Base-by-base conservation (phyloP, 1,140 invertebrate species). In the Druon quercuslanigerum region DNA sequence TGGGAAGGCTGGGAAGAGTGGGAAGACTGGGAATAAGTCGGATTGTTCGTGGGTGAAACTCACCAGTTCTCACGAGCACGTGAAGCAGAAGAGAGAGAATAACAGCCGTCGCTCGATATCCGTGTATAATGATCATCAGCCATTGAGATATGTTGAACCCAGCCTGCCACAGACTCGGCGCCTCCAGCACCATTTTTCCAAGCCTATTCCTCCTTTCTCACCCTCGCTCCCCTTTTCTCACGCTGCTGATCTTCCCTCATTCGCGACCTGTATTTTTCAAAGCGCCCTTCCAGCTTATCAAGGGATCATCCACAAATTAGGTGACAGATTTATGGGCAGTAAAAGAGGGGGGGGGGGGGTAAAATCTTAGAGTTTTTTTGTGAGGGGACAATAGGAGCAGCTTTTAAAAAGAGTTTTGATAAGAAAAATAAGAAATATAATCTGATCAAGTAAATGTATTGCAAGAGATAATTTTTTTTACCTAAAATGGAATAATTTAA, bases 1-100 rank as follows among this genome's bases (percentile, higher is more conserved):
- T 46, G 40, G 8, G 40, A 46, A 46, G 40, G 11, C 0, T 46
- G 40, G 40, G 40, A 46, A 46, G 25, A 46, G 0, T 46, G 40
- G 40, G 40, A 46, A 46, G 40, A 46, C 40, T 8, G 40, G 8
- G 40, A 46, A 0, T 6, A 46, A 46, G 40, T 46, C 11, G 7
- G 8, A 7, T 46, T 9, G 40, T 46, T 46, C 5, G 14, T n/a
- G 33, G 46, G 60, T 46, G 72, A 66, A 76, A 87, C 86, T 86
- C 81, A 87, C 85, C 83, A 77, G 83, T 87, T 83, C 85, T 85
- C 82, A 86, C 82, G 70, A 85, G 81, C 57, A 87, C 81, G 79
- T 87, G 86, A 80, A 87, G 84, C 71, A 87, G 84, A 80, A 87
- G 80, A 75, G 82, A 87, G 73, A 87, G 82, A 74, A 86, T 79